Percentiles rank a stretch among this genome's conserved stretches.
Evolutionary conservation across 2,797 vertebrate genomes (phyloP).

Genomic region (Dendrocincla tyrannina): DNA sequence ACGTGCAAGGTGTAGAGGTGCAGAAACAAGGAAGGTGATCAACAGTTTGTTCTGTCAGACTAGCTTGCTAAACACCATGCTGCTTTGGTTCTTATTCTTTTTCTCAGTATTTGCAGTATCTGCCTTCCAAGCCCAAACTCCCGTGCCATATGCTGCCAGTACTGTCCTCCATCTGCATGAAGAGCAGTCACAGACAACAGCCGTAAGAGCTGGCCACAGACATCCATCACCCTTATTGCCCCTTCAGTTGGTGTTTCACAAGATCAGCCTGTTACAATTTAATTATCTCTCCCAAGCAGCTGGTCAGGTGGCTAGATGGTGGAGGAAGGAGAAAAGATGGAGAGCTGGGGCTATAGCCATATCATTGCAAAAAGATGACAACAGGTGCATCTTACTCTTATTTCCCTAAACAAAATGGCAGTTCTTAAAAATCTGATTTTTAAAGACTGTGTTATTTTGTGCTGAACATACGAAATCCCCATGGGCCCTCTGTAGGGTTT

Average conservation of each 20-base stretch:
- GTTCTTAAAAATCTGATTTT: not conserved
- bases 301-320: not conserved
- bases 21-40: not conserved
- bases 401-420: not conserved
- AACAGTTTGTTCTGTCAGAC: not conserved
- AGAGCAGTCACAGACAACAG: not conserved
- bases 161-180: not conserved
- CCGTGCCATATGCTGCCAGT: not conserved
- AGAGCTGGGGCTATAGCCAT: not conserved
- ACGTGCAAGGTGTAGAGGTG: not conserved
- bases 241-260: slow-evolving; percentile 59
- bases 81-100: slow-evolving; percentile 14
- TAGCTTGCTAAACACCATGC: not conserved
- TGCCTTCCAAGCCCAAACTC: not conserved
- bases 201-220: not conserved
- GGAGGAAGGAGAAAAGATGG: not conserved
- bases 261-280: slow-evolving; percentile 55
- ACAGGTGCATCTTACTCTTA: not conserved
- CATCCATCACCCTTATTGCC: slow-evolving; percentile 61
- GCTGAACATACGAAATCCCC: not conserved
- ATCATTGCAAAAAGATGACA: not conserved
- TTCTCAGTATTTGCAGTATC: not conserved
- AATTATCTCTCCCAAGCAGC: not conserved
- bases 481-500: not conserved
- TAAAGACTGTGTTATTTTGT: not conserved